Evolutionary conservation across 2,113 vertebrate species (phyloP), one percentile per base, ranked within the genome.

Genomic region (Nymphicus hollandicus): DNA sequence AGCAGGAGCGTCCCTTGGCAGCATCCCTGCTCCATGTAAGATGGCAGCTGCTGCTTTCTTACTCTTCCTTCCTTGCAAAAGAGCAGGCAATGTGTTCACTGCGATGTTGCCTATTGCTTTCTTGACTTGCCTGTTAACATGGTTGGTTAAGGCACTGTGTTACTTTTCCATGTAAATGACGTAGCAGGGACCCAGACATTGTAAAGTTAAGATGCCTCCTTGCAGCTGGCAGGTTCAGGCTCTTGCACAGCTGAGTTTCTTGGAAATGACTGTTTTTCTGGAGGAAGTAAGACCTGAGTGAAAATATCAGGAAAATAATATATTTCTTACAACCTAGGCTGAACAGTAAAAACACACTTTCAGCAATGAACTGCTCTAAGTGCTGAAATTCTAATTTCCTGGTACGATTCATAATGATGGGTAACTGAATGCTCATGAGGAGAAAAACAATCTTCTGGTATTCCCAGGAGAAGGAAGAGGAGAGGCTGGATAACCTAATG

Each of bases 81-180:
- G 13, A 73, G 27, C 1, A 1, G 27, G 37, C 71, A 79, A 81
- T 1, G 1, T 0, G 1, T 55, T 79, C 2, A 0, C 35, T 27
- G 27, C 35, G 44, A 7, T 23, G 31, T 53, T 79, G 28, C 52
- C 44, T 77, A 5, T 44, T 7, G 4, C 24, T 82, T 80, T 44
- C 53, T 58, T 52, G 77, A 70, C 63, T 77, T n/a, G 53, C 66
- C 43, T 81, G 10, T 49, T 88, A 70, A 64, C 15, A 15, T 3
- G 4, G 16, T 25, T 35, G 27, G 17, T 63, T 81, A 50, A 29
- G 37, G 56, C 25, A 28, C 17, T 22, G 31, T 25, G 28, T 13
- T 52, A 22, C 70, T 89, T 76, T 50, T 27, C 29, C 33, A 3
- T 25, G 10, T 52, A 56, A 89, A 80, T n/a, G 39, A n/a, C 6